phyloP scores from a whole-genome alignment of 1,140 invertebrate species.

The Diorhabda elongata region DNA sequence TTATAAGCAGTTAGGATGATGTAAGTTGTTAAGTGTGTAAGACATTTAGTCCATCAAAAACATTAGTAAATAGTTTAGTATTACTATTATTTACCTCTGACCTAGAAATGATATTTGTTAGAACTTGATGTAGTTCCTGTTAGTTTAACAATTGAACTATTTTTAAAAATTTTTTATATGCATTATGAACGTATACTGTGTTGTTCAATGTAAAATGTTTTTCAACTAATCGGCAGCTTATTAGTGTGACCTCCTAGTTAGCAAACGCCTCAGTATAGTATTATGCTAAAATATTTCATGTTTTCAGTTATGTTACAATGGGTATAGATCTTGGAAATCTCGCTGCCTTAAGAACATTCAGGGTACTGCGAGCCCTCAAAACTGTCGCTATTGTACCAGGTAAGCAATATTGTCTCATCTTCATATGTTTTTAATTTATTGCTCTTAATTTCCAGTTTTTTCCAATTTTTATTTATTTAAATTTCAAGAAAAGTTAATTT shows the following conservation, averaged over 20 bases:
- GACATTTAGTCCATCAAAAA: conserved; percentile 9
- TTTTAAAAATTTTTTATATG: conserved; percentile 13
- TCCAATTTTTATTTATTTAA: too few species aligned
- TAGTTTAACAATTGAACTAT: conserved; percentile 11
- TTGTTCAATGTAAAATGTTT: conserved; percentile 19
- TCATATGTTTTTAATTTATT: too few species aligned
- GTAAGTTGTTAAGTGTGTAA: too few species aligned
- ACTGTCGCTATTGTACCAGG: conserved; percentile 99
- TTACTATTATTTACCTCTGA: conserved; percentile 4
- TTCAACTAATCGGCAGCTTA: conserved; percentile 19
- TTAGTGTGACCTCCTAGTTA: conserved; percentile 22
- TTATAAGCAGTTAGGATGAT: too few species aligned
- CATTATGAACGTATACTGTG: conserved; percentile 21
- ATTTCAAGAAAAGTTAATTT: too few species aligned
- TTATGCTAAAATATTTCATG: conserved; percentile 19
- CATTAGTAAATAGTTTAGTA: conserved; percentile 15
- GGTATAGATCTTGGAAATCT: conserved; percentile 97
- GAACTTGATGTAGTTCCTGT: conserved; percentile 13
- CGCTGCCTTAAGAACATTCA: conserved; percentile 96
- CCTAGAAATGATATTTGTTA: conserved; percentile 7
- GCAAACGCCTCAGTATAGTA: conserved; percentile 15
- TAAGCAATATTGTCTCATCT: conserved; percentile 48
- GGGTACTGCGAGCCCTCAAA: conserved; percentile 97
- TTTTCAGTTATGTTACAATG: conserved; percentile 96
- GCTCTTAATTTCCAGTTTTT: too few species aligned